Percentiles rank a stretch among this genome's conserved stretches.
phyloP scores from a whole-genome alignment of 2,113 vertebrate species.

The Aptenodytes forsteri region DNA sequence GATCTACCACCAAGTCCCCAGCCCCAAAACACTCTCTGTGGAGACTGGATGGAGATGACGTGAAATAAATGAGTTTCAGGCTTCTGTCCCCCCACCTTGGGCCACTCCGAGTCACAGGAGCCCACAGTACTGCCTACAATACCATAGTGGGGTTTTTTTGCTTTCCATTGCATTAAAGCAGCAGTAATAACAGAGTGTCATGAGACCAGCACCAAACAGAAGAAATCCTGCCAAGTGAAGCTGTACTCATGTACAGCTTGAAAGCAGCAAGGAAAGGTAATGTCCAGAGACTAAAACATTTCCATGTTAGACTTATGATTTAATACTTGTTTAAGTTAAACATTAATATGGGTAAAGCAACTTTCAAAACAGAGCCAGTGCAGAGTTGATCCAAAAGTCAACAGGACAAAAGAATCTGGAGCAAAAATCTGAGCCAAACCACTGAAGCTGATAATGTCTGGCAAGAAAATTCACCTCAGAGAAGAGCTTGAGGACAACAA shows the following conservation, averaged over 20 bases:
- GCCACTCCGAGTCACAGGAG: background rate
- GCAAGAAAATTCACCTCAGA: slow-evolving; percentile 26
- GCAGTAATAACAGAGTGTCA: slow-evolving; percentile 19
- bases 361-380: slow-evolving; percentile 53
- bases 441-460: slow-evolving; percentile 55
- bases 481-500: slow-evolving; percentile 30
- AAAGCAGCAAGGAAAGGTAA: slow-evolving; percentile 27
- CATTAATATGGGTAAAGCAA: slow-evolving; percentile 60
- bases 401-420: slow-evolving; percentile 59
- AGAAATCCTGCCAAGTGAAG: slow-evolving; percentile 13
- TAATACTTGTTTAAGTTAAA: slow-evolving; percentile 63
- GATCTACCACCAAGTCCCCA: background rate
- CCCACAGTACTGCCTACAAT: background rate
- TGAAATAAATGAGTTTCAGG: background rate
- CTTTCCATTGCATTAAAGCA: slow-evolving; percentile 5
- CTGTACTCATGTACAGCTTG: background rate
- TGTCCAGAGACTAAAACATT: slow-evolving; percentile 36
- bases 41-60: background rate
- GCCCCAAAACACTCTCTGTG: background rate
- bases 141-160: background rate
- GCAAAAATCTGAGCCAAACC: slow-evolving; percentile 55
- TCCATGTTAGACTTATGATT: slow-evolving; percentile 42
- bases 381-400: slow-evolving; percentile 74
- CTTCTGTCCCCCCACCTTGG: background rate
- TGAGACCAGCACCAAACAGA: background rate